Evolutionary conservation across 53 echinoderm and acorn worm genomes (phyloP), one percentile per base, ranked within the genome.

Genomic region (Holothuria leucospilota): DNA sequence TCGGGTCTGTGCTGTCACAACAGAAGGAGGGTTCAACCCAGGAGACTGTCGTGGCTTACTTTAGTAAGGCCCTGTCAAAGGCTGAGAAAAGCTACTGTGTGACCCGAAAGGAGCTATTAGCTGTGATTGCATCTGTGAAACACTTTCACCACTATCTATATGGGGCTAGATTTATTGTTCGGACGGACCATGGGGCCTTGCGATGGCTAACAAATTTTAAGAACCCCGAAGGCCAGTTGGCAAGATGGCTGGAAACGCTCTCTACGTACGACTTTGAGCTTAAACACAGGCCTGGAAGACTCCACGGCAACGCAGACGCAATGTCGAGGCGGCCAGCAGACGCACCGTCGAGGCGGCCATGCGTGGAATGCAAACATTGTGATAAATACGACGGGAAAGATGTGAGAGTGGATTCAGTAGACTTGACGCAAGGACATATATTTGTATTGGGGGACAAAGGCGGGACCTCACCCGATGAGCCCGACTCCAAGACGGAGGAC

Each of bases 101-200:
- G 20, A 85, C 85, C 3, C 39, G 85, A 56, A 62, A 27, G 52
- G 85, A 71, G 38, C 30, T 85, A 1, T 27, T 85, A 28, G 85
- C 85, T 10, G 28, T 71, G 25, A 71, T 85, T 25, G 25, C 46
- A 13, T 71, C 71, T n/a, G n/a, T n/a, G n/a, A n/a, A n/a, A n/a
- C n/a, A n/a, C n/a, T n/a, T n/a, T n/a, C n/a, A n/a, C n/a, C 82
- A 82, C 16, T 82, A 82, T 38, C 25, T 82, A 20, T 82, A 82
- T 26, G 82, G 82, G 14, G 11, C 56, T 7, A 80, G 39, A 77
- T 46, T 77, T 41, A 14, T 51, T 20, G 39, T 77, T 51, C 77
- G 77, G 34, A 80, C 81, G 5, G 81, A 80, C 30, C 81, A 80
- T 80, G 49, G 25, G 8, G 53, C 81, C n/a, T n/a, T n/a, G n/a